These are phyloP conservation scores for Idaea biselata DNA, from an alignment of 2,888 invertebrate species.

Conservation along the genomic window DNA sequence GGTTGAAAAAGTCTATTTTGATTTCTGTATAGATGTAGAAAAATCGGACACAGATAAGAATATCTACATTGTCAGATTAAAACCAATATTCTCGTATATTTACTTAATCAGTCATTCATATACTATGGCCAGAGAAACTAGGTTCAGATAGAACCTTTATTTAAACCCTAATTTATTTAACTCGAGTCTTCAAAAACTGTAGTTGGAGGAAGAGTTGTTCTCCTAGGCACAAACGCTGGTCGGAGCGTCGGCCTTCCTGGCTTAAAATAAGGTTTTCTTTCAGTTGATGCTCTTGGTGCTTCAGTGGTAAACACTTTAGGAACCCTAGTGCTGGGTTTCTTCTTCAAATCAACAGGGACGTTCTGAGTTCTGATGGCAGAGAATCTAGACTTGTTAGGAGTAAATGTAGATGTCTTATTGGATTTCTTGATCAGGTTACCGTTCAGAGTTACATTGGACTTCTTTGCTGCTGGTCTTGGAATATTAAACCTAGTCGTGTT, in stretches of 20 bases:
- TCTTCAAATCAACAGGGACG: slow-evolving; percentile 66
- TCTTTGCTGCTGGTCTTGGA: slow-evolving; percentile 38
- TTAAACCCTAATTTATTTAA: slow-evolving; percentile 21
- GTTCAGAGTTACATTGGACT: slow-evolving; percentile 48
- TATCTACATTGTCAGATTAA: slow-evolving; percentile 24
- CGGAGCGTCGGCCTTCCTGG: slow-evolving; percentile 64
- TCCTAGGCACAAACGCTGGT: slow-evolving; percentile 66
- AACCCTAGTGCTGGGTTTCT: slow-evolving; percentile 49
- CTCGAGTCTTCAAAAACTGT: slow-evolving; percentile 28
- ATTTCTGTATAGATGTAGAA: slow-evolving; percentile 15
- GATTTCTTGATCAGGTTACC: slow-evolving; percentile 50
- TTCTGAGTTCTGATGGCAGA: slow-evolving; percentile 62
- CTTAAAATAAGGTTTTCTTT: slow-evolving; percentile 62
- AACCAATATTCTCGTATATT: slow-evolving; percentile 30
- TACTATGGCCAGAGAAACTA: slow-evolving; percentile 58
- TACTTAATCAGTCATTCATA: slow-evolving; percentile 48
- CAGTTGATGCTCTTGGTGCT: slow-evolving; percentile 61
- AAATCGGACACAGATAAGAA: slow-evolving; percentile 37
- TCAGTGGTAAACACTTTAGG: slow-evolving; percentile 61
- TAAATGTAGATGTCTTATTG: slow-evolving; percentile 62
- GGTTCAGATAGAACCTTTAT: slow-evolving; percentile 37
- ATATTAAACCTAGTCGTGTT: slow-evolving; percentile 51
- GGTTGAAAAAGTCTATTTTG: background rate
- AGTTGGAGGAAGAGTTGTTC: slow-evolving; percentile 50
- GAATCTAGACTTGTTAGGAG: slow-evolving; percentile 59